These are phyloP conservation scores for Gasteruption jaculator DNA, from an alignment of 2,888 invertebrate species.

Conservation along the genomic window DNA sequence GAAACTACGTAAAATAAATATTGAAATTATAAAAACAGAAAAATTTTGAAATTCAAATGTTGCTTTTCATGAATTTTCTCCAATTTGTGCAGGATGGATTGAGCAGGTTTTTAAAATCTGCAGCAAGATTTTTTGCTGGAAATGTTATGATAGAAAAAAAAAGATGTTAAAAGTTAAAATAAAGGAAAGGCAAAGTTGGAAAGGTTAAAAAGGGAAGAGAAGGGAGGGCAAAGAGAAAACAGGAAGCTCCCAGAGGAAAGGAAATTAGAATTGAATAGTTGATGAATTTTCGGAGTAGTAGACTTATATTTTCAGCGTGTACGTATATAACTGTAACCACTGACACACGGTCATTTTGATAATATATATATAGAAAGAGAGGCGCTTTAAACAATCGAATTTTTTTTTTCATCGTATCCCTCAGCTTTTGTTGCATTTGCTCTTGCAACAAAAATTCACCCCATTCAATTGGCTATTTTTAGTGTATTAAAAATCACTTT, in stretches of 20 bases:
- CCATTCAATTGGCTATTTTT: slow-evolving; percentile 3
- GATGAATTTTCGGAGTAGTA: slow-evolving; percentile 45
- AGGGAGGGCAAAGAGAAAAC: slow-evolving; percentile 10
- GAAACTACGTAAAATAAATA: no score
- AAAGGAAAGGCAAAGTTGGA: slow-evolving; percentile 4
- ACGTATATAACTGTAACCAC: slow-evolving; percentile 25
- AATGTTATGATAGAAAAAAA: no score
- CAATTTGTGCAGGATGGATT: no score
- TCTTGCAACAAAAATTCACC: slow-evolving; percentile 15
- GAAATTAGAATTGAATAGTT: slow-evolving; percentile 50
- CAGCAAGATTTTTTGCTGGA: no score
- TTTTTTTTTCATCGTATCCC: slow-evolving; percentile 7
- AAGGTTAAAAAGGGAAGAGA: slow-evolving; percentile 9
- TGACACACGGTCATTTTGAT: slow-evolving; percentile 23
- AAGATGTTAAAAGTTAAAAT: slow-evolving; percentile 16
- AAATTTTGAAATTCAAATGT: no score
- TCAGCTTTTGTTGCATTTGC: slow-evolving; percentile 12
- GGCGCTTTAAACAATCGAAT: slow-evolving; percentile 13
- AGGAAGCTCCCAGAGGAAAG: slow-evolving; percentile 31
- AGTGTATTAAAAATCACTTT: no score
- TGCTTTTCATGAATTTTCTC: no score
- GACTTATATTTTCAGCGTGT: slow-evolving; percentile 19
- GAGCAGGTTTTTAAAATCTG: no score
- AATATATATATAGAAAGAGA: slow-evolving; percentile 16
- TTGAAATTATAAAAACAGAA: no score